Evolutionary conservation across 1,140 invertebrate species (phyloP).

Genomic region (Limonius californicus): DNA sequence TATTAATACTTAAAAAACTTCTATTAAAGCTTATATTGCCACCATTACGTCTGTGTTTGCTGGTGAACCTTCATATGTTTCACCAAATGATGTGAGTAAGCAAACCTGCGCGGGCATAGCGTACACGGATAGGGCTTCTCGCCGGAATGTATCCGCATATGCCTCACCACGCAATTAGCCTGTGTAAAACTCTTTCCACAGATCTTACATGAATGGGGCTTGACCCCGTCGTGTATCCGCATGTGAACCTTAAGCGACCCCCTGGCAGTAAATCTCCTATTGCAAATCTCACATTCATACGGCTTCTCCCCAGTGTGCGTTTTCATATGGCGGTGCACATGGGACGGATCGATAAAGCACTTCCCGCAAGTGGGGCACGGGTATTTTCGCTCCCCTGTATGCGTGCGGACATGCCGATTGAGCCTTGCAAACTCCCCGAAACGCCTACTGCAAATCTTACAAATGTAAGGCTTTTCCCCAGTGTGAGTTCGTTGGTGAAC

Average conservation of each 20-base stretch:
- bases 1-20: too few species aligned
- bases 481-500: conserved; percentile 62
- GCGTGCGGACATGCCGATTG: conserved; percentile 34
- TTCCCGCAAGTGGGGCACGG: conserved; percentile 7
- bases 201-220: conserved; percentile 35
- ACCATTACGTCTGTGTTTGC: too few species aligned
- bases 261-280: conserved; percentile 34
- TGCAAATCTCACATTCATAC: conserved; percentile 12
- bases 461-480: conserved; percentile 58
- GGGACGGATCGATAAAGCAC: conserved; percentile 28
- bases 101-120: conserved; percentile 13
- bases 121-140: conserved; percentile 20
- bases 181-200: conserved; percentile 22
- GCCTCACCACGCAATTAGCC: neutral
- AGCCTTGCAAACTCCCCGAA: conserved; percentile 20
- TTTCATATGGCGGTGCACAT: conserved; percentile 25
- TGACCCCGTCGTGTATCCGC: conserved; percentile 34
- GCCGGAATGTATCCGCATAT: conserved; percentile 24
- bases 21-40: too few species aligned
- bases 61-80: conserved; percentile 18
- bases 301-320: neutral
- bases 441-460: conserved; percentile 23
- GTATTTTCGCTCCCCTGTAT: conserved; percentile 33
- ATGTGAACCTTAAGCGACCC: conserved; percentile 38
- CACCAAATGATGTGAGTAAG: conserved; percentile 11